Evolutionary conservation across 2,113 vertebrate species (phyloP).

Genomic region (Crypturellus undulatus): DNA sequence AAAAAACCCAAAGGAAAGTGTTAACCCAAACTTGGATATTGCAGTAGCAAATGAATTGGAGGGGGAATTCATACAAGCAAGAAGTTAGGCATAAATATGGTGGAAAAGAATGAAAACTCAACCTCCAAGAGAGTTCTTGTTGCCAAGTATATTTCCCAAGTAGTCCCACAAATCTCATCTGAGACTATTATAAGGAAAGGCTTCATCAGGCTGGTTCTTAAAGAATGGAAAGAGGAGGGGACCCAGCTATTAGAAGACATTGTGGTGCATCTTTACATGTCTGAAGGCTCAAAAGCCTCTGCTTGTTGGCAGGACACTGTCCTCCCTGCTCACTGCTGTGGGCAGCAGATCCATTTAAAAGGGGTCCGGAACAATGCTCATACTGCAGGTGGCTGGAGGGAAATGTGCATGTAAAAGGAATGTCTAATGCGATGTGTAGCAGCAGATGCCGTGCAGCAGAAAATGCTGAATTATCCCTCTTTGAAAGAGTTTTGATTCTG

Average conservation of each 20-base stretch:
- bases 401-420: not conserved
- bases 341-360: not conserved
- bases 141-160: not conserved
- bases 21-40: not conserved
- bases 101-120: not conserved
- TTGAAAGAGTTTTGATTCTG: not conserved
- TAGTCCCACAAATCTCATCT: not conserved
- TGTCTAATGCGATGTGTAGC: not conserved
- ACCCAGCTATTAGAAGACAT: not conserved
- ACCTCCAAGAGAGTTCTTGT: not conserved
- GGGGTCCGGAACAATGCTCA: not conserved
- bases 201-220: not conserved
- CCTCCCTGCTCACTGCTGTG: not conserved
- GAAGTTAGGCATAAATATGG: not conserved
- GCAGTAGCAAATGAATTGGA: accelerated
- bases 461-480: not conserved
- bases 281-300: not conserved
- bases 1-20: not conserved
- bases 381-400: not conserved
- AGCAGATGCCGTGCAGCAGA: not conserved
- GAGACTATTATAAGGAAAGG: not conserved
- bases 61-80: not conserved
- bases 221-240: not conserved
- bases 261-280: not conserved
- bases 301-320: not conserved